Base-by-base conservation (phyloP, 2,113 vertebrate genomes). In the Xerus inauris region DNA sequence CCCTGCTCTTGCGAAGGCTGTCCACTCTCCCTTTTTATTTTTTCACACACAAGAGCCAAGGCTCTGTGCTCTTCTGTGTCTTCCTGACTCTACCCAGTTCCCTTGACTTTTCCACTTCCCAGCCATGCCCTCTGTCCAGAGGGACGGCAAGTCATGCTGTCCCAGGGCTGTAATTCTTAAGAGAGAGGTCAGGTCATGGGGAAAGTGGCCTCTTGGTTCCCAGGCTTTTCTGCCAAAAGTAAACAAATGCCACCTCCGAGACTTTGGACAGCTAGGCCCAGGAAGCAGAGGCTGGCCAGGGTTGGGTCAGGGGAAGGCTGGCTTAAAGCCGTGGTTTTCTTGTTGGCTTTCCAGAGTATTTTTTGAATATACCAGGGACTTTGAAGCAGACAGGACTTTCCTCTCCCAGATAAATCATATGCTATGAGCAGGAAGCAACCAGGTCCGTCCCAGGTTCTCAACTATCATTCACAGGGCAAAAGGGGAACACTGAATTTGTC, bases 141-240 rank as follows among this genome's bases (percentile, higher is more conserved):
- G 94, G 98, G 96, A 97, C 84, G 69, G 42, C 98, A 65, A 97
- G 97, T 94, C 97, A 49, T 71, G 92, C 10, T 97, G 96, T 97
- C 98, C 97, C 96, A 77, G 0, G 80, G 32, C 96, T 98, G 96
- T 97, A 98, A 98, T 98, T 98, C 97, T 98, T 98, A 98, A 79
- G 51, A 76, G 64, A 92, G 96, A 98, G 97, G 98, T 98, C 97
- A 98, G 97, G 98, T 98, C 98, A 97, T 97, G 90, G 98, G 98
- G 98, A 97, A 97, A 96, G 89, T 95, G 87, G 95, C 96, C 97
- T 69, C 94, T 97, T 6, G 32, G 98, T 99, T 99, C 98, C 98
- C 98, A 99, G 98, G 96, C 98, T 96, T 89, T 4, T 4, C 38
- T 95, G 95, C 87, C 98, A 91, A 98, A 96, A 98, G 96, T 80